Conservation (phyloP, 2,113 vertebrate genomes). For the Todiramphus chloris region DNA sequence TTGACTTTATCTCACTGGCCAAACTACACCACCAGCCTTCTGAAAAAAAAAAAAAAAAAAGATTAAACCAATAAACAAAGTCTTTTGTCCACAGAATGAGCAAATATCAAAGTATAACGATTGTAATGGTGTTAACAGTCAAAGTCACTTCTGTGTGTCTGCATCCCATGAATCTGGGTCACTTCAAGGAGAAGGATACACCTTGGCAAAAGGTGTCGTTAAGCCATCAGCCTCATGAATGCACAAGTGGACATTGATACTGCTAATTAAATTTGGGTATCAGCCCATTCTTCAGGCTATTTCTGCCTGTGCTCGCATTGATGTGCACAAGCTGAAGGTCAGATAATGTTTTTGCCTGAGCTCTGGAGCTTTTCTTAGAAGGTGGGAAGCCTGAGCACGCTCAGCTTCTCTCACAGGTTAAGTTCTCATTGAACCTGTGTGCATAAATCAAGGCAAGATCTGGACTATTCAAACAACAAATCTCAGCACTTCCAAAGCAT, state of each 20-base stretch:
- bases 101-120: neutral
- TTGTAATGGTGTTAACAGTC: neutral
- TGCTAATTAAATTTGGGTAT: neutral
- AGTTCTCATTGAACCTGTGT: neutral
- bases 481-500: neutral
- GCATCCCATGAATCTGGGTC: neutral
- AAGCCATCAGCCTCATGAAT: neutral
- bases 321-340: neutral
- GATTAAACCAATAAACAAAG: neutral
- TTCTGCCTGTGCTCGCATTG: neutral
- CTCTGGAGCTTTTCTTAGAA: neutral
- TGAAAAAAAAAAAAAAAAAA: neutral
- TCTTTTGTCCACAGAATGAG: neutral
- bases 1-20: neutral
- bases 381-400: neutral
- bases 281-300: neutral
- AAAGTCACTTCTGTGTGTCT: neutral
- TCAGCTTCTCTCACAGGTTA: neutral
- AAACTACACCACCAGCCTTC: neutral
- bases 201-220: rapidly evolving
- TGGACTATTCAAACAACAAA: neutral
- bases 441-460: neutral
- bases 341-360: neutral
- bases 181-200: neutral
- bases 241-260: neutral